Percentiles rank a stretch among this genome's conserved stretches.
Evolutionary conservation across 1,140 invertebrate genomes (phyloP).

Genomic region (Drosophila tropicalis): DNA sequence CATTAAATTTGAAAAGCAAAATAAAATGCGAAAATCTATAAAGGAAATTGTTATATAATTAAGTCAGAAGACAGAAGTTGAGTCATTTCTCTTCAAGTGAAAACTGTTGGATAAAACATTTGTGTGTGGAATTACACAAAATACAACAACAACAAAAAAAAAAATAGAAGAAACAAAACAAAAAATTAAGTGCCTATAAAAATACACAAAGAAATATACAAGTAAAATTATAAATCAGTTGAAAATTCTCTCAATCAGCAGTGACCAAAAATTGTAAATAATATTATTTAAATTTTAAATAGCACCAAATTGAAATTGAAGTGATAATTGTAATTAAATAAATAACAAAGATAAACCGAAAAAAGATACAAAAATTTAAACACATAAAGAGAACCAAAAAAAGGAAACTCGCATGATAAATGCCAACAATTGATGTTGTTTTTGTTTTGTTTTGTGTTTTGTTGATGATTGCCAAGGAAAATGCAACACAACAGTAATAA

Average conservation of each 20-base stretch:
- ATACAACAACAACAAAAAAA: neutral
- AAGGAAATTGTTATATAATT: constrained; percentile 7
- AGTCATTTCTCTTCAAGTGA: constrained; percentile 10
- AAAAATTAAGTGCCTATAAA: neutral
- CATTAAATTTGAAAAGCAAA: neutral
- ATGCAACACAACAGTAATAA: constrained; percentile 71
- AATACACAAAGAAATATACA: neutral
- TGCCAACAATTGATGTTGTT: constrained; percentile 63
- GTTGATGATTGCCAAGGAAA: constrained; percentile 70
- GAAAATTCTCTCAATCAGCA: neutral
- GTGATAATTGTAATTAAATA: constrained; percentile 24
- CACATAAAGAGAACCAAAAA: constrained; percentile 33
- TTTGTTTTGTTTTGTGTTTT: constrained; percentile 26
- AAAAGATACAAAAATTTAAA: constrained; percentile 16
- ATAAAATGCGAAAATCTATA: neutral
- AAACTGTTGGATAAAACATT: constrained; percentile 11
- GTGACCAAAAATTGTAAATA: constrained; percentile 30
- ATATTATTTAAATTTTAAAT: constrained; percentile 19
- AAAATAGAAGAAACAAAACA: too few relatives aligned
- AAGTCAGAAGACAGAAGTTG: constrained; percentile 1
- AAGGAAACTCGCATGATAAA: constrained; percentile 66
- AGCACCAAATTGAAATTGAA: constrained; percentile 18
- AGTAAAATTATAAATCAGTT: neutral
- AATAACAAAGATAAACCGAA: constrained; percentile 18
- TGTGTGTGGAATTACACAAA: constrained; percentile 23